Percentiles rank a stretch among this genome's conserved stretches.
These are phyloP conservation scores for Myiotriccus ornatus DNA, from an alignment of 2,797 vertebrate genomes.

Conservation along the genomic window DNA sequence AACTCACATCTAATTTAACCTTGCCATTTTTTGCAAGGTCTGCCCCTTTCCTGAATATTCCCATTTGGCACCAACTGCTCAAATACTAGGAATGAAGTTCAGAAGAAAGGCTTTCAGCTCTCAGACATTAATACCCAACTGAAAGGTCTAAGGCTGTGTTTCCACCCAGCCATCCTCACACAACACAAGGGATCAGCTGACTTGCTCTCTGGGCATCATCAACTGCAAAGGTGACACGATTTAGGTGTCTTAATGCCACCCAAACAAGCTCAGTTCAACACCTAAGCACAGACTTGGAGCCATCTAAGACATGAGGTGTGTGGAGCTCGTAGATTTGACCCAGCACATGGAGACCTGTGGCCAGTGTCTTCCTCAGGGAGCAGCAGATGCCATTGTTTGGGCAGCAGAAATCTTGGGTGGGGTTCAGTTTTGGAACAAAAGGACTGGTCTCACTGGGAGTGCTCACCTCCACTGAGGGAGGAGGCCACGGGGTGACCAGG, in stretches of 20 bases:
- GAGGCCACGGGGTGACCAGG: neutral
- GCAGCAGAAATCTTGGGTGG: neutral
- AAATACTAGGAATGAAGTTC: neutral
- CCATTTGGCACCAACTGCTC: neutral
- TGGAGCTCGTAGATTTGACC: neutral
- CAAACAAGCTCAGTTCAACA: neutral
- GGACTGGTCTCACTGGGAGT: neutral
- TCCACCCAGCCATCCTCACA: neutral
- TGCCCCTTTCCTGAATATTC: neutral
- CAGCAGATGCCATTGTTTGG: neutral
- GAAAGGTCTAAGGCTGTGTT: neutral
- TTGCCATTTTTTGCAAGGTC: neutral
- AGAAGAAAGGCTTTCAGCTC: neutral
- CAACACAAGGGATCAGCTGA: neutral
- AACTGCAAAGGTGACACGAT: neutral
- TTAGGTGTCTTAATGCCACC: neutral
- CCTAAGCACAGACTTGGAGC: neutral
- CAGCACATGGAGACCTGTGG: neutral
- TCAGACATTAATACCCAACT: neutral
- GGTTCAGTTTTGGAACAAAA: neutral
- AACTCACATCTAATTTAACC: neutral
- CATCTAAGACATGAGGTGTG: accelerated
- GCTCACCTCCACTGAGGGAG: neutral
- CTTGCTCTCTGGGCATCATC: neutral
- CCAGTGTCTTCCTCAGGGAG: neutral